Conservation (phyloP, 2,797 vertebrate genomes). For the Xyrichtys novacula region DNA sequence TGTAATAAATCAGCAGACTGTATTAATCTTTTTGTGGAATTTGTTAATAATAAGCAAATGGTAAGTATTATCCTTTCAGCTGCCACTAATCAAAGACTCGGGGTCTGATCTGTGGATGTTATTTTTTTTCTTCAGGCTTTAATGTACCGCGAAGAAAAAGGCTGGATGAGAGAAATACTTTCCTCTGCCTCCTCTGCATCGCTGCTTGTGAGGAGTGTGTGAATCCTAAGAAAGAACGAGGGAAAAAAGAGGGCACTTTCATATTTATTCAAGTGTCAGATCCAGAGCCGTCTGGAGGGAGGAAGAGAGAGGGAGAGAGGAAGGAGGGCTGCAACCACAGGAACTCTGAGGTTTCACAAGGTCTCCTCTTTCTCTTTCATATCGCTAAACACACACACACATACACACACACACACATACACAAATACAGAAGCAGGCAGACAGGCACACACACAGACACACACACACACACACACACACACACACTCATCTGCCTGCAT, state of each 20-base stretch:
- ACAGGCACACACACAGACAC: too few species aligned
- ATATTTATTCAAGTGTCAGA: slow-evolving; percentile 83
- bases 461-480: not conserved
- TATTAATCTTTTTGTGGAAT: not conserved
- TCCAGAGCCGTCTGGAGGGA: slow-evolving; percentile 76
- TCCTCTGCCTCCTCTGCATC: slow-evolving; percentile 40
- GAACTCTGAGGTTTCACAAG: slow-evolving; percentile 70
- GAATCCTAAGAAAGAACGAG: slow-evolving; percentile 71
- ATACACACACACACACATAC: slow-evolving; percentile 13
- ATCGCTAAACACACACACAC: slow-evolving; percentile 37
- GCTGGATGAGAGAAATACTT: slow-evolving; percentile 40
- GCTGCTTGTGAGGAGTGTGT: slow-evolving; percentile 49
- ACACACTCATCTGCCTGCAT: slow-evolving; percentile 39
- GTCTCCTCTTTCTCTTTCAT: slow-evolving; percentile 48
- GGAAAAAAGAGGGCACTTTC: slow-evolving; percentile 80
- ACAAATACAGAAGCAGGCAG: too few species aligned
- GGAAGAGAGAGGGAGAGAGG: slow-evolving; percentile 50
- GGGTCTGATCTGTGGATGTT: slow-evolving; percentile 18
- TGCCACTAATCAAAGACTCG: slow-evolving; percentile 37
- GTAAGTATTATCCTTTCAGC: slow-evolving; percentile 7
- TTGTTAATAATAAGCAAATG: slow-evolving; percentile 4
- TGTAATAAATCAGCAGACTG: not conserved
- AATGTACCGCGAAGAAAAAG: slow-evolving; percentile 33
- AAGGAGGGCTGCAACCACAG: slow-evolving; percentile 68
- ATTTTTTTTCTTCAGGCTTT: slow-evolving; percentile 22